A percentile compares a stretch with the other conserved stretches of the same genome.
Evolutionary conservation across 2,113 vertebrate species (phyloP).

Genomic region (Loxodonta africana): DNA sequence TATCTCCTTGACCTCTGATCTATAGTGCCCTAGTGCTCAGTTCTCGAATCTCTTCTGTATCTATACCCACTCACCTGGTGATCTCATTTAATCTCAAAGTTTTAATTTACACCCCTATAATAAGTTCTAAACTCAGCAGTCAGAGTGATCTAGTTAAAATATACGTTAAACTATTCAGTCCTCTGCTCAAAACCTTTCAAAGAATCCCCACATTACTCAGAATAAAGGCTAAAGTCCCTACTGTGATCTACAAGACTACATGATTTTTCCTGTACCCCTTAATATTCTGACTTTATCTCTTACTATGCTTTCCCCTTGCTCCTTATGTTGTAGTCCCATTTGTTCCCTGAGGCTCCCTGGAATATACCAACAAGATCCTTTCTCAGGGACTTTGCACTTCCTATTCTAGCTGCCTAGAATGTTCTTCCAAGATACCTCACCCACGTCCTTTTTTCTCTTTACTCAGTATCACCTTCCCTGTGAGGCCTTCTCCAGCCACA

Average conservation of each 20-base stretch:
- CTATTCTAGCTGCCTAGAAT: background rate
- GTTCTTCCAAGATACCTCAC: background rate
- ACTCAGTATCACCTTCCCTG: background rate
- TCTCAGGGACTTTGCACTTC: background rate
- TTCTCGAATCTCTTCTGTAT: background rate
- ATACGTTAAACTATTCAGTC: background rate
- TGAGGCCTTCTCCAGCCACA: background rate
- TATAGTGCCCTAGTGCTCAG: background rate
- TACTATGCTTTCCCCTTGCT: background rate
- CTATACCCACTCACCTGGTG: background rate
- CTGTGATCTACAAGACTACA: background rate
- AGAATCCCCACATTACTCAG: background rate
- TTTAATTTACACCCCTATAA: background rate
- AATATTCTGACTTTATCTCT: background rate
- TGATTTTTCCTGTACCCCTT: background rate
- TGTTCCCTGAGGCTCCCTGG: background rate
- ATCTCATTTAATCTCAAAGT: background rate
- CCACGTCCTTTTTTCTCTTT: background rate
- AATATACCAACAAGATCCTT: background rate
- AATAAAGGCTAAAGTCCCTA: no score
- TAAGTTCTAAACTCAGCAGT: no score
- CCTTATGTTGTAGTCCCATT: background rate
- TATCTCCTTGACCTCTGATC: background rate
- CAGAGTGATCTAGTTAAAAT: background rate
- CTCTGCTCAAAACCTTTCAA: conserved; percentile 47